Conservation (phyloP, 2,888 invertebrate species). For the Erebia epiphron region DNA sequence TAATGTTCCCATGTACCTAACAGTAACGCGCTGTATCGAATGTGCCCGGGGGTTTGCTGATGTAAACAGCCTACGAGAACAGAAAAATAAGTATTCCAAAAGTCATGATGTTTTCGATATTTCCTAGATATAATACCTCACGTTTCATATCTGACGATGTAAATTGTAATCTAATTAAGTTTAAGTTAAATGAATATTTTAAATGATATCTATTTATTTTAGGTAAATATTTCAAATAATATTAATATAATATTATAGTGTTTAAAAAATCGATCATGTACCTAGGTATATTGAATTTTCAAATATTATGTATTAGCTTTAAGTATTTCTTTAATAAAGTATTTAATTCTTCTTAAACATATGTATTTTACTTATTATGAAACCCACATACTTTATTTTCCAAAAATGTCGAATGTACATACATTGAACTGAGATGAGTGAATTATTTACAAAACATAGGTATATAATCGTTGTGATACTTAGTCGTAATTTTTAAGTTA, state of each 20-base stretch:
- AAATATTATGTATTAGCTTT: constrained; percentile 8
- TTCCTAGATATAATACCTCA: not conserved
- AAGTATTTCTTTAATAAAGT: constrained; percentile 18
- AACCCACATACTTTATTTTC: not conserved
- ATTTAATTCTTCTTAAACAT: constrained; percentile 11
- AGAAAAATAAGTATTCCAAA: not conserved
- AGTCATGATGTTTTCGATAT: not conserved
- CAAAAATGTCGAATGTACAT: no score
- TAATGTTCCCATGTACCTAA: no score
- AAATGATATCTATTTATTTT: constrained; percentile 6
- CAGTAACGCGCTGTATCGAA: not conserved
- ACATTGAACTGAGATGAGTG: no score
- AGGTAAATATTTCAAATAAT: not conserved
- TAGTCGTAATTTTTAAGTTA: no score
- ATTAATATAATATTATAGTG: not conserved
- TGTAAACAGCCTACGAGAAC: not conserved
- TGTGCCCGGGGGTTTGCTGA: not conserved
- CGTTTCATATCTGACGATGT: constrained; percentile 1
- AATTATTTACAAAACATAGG: no score
- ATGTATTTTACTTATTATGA: not conserved
- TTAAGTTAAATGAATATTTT: not conserved
- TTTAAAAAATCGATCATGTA: constrained; percentile 5
- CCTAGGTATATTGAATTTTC: not conserved
- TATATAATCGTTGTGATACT: no score
- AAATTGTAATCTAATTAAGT: not conserved